Evolutionary conservation across 2,888 invertebrate species (phyloP).

Genomic region (Thyatira batis): DNA sequence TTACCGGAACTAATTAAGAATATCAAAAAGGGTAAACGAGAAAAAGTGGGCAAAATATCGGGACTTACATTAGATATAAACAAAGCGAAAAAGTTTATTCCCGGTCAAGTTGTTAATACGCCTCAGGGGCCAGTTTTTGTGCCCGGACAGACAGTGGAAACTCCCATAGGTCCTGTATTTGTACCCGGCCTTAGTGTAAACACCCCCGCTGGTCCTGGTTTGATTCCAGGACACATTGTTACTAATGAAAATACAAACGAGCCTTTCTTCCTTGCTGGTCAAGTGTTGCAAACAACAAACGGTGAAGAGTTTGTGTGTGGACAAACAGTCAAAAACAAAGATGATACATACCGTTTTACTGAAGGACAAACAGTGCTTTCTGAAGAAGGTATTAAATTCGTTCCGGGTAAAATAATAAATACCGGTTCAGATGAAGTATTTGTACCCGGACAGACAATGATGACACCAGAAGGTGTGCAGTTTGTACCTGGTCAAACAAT

Average conservation of each 20-base stretch:
- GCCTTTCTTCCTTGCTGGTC: slow-evolving; percentile 87
- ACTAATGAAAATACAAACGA: slow-evolving; percentile 80
- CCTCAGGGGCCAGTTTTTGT: slow-evolving; percentile 87
- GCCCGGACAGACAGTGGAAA: slow-evolving; percentile 88
- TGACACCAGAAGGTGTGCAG: slow-evolving; percentile 82
- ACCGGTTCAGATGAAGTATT: slow-evolving; percentile 77
- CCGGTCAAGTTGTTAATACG: slow-evolving; percentile 87
- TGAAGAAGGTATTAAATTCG: slow-evolving; percentile 83
- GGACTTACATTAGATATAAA: slow-evolving; percentile 85
- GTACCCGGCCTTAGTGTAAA: slow-evolving; percentile 88
- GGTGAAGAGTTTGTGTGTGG: slow-evolving; percentile 84
- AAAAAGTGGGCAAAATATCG: slow-evolving; percentile 83
- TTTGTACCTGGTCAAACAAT: slow-evolving; percentile 86
- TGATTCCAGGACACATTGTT: slow-evolving; percentile 89
- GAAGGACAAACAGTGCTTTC: slow-evolving; percentile 85
- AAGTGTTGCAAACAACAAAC: slow-evolving; percentile 83
- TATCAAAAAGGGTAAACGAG: slow-evolving; percentile 82
- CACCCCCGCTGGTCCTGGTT: slow-evolving; percentile 85
- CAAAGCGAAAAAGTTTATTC: slow-evolving; percentile 86
- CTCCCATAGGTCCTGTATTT: slow-evolving; percentile 85
- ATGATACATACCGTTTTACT: slow-evolving; percentile 80
- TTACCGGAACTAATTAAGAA: slow-evolving; percentile 84
- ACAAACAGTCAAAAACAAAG: slow-evolving; percentile 82
- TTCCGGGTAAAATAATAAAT: slow-evolving; percentile 81
- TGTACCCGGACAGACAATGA: slow-evolving; percentile 84